Conservation (phyloP, 2,113 vertebrate species). For the Nibea albiflora region DNA sequence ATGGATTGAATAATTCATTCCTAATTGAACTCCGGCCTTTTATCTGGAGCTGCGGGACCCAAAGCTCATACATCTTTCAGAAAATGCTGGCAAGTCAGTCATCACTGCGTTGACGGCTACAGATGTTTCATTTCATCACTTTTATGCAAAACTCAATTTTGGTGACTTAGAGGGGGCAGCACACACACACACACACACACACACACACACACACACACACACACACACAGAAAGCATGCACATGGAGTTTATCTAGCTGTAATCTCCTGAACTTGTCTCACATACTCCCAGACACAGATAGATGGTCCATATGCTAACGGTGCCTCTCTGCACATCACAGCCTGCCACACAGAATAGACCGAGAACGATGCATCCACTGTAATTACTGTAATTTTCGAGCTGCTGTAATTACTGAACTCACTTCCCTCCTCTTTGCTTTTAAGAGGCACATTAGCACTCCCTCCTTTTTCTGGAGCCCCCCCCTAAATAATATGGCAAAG, state of each 20-base stretch:
- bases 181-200: neutral
- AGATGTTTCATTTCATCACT: constrained; percentile 13
- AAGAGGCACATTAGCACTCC: constrained; percentile 59
- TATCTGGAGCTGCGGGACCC: neutral
- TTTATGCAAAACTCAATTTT: constrained; percentile 23
- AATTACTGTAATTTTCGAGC: constrained; percentile 70
- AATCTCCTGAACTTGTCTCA: constrained; percentile 20
- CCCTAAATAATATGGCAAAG: constrained; percentile 39
- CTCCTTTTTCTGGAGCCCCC: constrained; percentile 52
- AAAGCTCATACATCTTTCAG: neutral
- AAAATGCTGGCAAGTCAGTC: constrained; percentile 11
- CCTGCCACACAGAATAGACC: constrained; percentile 40
- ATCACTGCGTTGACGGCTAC: constrained; percentile 16
- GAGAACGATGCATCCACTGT: constrained; percentile 51
- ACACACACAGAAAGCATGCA: neutral
- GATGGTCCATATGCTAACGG: constrained; percentile 16
- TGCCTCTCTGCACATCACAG: constrained; percentile 29
- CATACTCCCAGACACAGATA: constrained; percentile 23
- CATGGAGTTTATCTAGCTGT: constrained; percentile 48
- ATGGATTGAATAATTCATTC: constrained; percentile 12
- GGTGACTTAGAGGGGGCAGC: constrained; percentile 20
- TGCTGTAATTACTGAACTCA: constrained; percentile 67
- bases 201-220: constrained; percentile 5
- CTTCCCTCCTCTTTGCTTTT: constrained; percentile 75
- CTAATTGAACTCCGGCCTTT: constrained; percentile 2